Conservation (phyloP, 1,140 invertebrate species). For the Tribolium madens region DNA sequence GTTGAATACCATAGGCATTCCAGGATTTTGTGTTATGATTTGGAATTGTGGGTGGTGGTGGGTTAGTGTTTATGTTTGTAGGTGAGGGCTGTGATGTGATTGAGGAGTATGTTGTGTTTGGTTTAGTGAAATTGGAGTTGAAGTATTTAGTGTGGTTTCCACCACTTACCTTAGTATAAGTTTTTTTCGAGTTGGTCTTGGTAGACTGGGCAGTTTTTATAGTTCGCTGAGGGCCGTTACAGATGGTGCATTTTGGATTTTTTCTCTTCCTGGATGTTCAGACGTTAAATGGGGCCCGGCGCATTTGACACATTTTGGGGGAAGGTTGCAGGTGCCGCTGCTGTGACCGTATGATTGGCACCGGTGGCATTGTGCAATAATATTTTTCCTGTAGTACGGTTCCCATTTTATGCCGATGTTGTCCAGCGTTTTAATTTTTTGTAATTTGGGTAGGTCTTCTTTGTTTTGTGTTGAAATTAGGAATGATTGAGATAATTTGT, state of each 20-base stretch:
- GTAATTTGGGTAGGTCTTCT: neutral
- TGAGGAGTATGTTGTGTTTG: neutral
- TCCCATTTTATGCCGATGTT: neutral
- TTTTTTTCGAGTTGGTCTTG: too few species aligned
- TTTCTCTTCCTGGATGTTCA: too few species aligned
- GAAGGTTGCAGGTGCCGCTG: neutral
- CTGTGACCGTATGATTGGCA: constrained; percentile 11
- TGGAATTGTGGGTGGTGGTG: neutral
- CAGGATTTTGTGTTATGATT: neutral
- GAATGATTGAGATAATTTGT: neutral
- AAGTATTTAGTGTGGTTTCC: too few species aligned
- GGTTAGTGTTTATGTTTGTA: neutral
- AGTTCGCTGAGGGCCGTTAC: too few species aligned
- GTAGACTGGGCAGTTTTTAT: too few species aligned
- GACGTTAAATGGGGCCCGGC: too few species aligned
- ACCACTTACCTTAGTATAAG: too few species aligned
- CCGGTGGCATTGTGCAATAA: neutral
- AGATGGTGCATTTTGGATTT: too few species aligned
- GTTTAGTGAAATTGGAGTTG: neutral
- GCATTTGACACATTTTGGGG: too few species aligned
- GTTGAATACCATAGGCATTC: constrained; percentile 7
- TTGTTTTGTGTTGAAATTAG: neutral
- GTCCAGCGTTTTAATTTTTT: neutral
- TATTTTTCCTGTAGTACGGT: neutral
- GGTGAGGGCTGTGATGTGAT: neutral